These are phyloP conservation scores for Aegotheles bennettii DNA, from an alignment of 2,113 vertebrate genomes.

Conservation along the genomic window DNA sequence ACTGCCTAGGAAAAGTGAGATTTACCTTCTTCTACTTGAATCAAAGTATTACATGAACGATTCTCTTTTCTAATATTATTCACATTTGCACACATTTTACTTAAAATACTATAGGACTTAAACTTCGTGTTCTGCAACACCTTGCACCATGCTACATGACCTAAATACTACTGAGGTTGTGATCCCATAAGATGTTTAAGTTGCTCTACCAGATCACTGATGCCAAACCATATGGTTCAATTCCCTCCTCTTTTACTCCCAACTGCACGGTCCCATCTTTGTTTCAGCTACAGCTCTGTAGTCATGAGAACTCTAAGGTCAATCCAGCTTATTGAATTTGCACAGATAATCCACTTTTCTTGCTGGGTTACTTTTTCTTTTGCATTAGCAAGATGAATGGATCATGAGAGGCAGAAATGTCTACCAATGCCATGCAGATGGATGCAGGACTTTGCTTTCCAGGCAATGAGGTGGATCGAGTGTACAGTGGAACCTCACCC, in stretches of 20 bases:
- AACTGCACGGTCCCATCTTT: not conserved
- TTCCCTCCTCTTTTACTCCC: not conserved
- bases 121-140: not conserved
- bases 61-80: not conserved
- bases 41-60: not conserved
- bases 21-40: not conserved
- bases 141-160: not conserved
- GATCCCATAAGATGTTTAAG: not conserved
- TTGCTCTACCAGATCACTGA: not conserved
- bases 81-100: accelerated
- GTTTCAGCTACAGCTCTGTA: not conserved
- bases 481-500: not conserved
- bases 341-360: not conserved
- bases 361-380: not conserved
- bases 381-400: not conserved
- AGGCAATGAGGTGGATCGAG: not conserved
- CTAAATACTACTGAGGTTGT: not conserved
- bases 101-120: not conserved
- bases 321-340: not conserved
- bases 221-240: not conserved
- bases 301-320: not conserved
- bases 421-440: not conserved
- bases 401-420: not conserved
- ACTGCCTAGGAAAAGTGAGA: not conserved
- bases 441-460: not conserved